Evolutionary conservation across 2,797 vertebrate species (phyloP), one percentile per base, ranked within the genome.

Genomic region (Odontamblyopus rebecca): DNA sequence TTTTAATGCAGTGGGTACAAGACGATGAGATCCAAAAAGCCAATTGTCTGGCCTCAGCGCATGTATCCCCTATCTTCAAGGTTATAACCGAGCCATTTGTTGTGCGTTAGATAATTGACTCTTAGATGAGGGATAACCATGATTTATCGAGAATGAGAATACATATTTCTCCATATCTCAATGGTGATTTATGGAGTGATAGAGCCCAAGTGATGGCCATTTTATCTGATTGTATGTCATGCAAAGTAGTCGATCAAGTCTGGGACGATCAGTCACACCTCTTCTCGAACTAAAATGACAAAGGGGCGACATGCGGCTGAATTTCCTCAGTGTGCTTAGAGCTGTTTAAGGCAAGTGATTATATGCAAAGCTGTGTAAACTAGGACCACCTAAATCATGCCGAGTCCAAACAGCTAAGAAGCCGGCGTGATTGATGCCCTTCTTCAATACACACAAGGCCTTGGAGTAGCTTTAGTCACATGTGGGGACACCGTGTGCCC

Each of bases 211-310:
- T 86, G 90, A 93, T 91, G 86, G 89, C 85, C 85, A 81, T 90
- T 92, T 91, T 91, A 92, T 92, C 90, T 89, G 91, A 93, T 90
- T 92, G 89, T 88, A 87, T 78, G 82, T 91, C 92, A 91, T 91
- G 87, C 91, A 93, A 93, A 92, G 89, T 84, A 92, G 91, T 92
- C 87, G 74, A 92, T 94, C 91, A 91, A 82, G 82, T 88, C 74
- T 0, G 63, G 27, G 29, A n/a, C 82, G 82, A 93, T 93, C 88
- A 83, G 89, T 93, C 89, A 91, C 81, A 70, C 82, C 78, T 81
- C 41, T 59, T 77, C 83, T 75, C 67, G 11, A 76, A 69, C 67
- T 57, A 72, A 70, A 38, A 81, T 80, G 89, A 85, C 85, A 83
- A 83, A 79, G 81, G 81, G 83, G 82, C 75, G 81, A 81, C 76